Base-by-base conservation (phyloP, 1,140 invertebrate species). In the Macrocentrus cingulum region DNA sequence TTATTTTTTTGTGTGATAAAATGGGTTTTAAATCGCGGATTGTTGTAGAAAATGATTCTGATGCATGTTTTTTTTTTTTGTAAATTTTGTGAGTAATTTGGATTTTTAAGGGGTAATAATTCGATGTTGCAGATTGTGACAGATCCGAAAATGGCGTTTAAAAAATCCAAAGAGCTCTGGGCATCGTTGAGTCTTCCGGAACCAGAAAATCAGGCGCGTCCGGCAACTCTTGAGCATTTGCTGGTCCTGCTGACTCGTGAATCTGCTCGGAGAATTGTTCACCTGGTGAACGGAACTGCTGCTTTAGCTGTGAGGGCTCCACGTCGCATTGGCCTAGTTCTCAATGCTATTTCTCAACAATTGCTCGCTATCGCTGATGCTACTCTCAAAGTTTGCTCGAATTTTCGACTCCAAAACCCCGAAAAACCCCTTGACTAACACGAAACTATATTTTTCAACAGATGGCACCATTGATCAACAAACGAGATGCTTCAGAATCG, bases 191-290 rank as follows among this genome's bases (percentile, higher is more conserved):
- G 88, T 64, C 75, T 85, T 56, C 84, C 89, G 15, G 90, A 92
- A 66, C 90, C 90, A 0, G 90, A 91, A 72, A 92, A 92, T 75
- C 90, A 92, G 74, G 86, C 88, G 1, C 82, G 88, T 44, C 90
- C 90, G 0, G 80, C 83, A 44, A 91, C 87, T 1, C 66, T 91
- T 5, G 90, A 92, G 66, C 86, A 91, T 68, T 71, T 91, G 25
- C 77, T 91, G 32, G 87, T 90, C 6, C 71, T 92, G 34, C 67
- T 91, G 19, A 85, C 87, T 0, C 76, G 90, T 4, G 90, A 92
- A 75, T 85, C 87, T 0, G 88, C 88, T 1, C 81, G 90, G 20
- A 81, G 87, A 54, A 71, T 91, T 4, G 90, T 92, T 0, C 90
- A 92, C 71, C 78, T 91, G 13, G 81, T 88, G 39, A 91, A 91